Conservation (phyloP, 2,888 invertebrate species). For the Anagyrus pseudococci region DNA sequence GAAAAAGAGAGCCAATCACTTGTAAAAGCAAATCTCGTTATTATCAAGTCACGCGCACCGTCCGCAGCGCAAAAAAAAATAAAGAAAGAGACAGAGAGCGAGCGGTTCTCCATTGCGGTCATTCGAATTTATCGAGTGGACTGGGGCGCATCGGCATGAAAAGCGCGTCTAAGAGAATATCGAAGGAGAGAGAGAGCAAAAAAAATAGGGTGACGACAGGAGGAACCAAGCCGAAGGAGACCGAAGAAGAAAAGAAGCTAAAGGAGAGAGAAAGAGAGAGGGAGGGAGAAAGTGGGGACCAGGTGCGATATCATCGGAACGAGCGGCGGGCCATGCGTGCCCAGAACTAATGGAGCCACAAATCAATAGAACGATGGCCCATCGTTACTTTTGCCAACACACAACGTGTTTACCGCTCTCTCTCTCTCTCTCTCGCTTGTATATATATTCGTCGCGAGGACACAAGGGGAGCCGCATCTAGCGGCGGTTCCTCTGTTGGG, state of each 20-base stretch:
- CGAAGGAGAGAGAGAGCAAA: no score
- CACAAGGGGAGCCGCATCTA: constrained; percentile 36
- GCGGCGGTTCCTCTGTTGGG: neutral
- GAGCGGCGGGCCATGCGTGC: constrained; percentile 48
- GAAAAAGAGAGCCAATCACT: no score
- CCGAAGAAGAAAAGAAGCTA: neutral
- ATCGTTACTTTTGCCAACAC: constrained; percentile 58
- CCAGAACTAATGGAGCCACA: constrained; percentile 60
- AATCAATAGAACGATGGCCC: constrained; percentile 58
- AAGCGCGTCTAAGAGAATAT: no score
- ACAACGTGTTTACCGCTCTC: constrained; percentile 59
- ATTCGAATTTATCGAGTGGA: constrained; percentile 55
- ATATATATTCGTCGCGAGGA: constrained; percentile 42
- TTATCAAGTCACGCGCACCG: constrained; percentile 12
- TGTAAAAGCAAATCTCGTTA: constrained; percentile 19
- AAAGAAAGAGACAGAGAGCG: no score
- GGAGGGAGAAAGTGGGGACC: no score
- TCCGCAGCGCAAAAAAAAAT: no score
- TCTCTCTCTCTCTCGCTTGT: no score
- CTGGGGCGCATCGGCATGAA: constrained; percentile 37
- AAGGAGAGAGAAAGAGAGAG: constrained; percentile 14
- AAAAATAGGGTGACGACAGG: no score
- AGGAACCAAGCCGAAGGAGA: no score
- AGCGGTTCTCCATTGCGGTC: no score
- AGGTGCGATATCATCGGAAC: constrained; percentile 49